Percentiles rank a stretch among this genome's conserved stretches.
Evolutionary conservation across 2,113 vertebrate species (phyloP).

Genomic region (Mormyrus iriodes): DNA sequence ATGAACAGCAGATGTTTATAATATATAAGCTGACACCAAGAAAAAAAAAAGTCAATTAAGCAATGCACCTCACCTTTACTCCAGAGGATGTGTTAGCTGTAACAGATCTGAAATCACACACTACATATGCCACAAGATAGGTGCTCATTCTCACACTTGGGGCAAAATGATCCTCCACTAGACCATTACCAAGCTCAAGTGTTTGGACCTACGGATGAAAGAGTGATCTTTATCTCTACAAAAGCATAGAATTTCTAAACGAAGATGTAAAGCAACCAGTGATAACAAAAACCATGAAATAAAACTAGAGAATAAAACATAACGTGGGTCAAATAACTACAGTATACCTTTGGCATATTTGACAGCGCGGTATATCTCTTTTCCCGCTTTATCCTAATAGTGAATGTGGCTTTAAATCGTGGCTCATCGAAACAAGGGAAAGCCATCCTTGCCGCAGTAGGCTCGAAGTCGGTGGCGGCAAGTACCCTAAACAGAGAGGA

Average conservation of each 20-base stretch:
- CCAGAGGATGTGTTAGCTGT: constrained; percentile 29
- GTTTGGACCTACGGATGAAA: constrained; percentile 30
- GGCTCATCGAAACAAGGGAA: constrained; percentile 71
- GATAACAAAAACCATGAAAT: neutral
- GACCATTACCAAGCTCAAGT: constrained; percentile 31
- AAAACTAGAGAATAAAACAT: neutral
- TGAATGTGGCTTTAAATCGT: constrained; percentile 62
- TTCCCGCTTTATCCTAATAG: constrained; percentile 59
- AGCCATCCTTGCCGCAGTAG: constrained; percentile 59
- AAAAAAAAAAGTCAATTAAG: neutral
- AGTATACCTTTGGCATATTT: constrained; percentile 47
- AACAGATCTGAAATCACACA: constrained; percentile 40
- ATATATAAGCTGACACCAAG: neutral
- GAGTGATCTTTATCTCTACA: neutral
- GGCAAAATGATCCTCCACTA: constrained; percentile 41
- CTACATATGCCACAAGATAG: constrained; percentile 35
- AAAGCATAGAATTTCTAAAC: neutral
- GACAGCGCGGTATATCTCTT: constrained; percentile 47
- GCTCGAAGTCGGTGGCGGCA: constrained; percentile 69
- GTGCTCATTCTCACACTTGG: constrained; percentile 41
- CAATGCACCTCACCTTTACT: constrained; percentile 36
- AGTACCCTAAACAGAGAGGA: constrained; percentile 47
- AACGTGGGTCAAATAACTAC: neutral
- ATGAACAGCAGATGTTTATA: neutral
- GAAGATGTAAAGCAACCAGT: neutral